Evolutionary conservation across 1,140 invertebrate genomes (phyloP), one percentile per base, ranked within the genome.

Genomic region (Drosophila pandora): DNA sequence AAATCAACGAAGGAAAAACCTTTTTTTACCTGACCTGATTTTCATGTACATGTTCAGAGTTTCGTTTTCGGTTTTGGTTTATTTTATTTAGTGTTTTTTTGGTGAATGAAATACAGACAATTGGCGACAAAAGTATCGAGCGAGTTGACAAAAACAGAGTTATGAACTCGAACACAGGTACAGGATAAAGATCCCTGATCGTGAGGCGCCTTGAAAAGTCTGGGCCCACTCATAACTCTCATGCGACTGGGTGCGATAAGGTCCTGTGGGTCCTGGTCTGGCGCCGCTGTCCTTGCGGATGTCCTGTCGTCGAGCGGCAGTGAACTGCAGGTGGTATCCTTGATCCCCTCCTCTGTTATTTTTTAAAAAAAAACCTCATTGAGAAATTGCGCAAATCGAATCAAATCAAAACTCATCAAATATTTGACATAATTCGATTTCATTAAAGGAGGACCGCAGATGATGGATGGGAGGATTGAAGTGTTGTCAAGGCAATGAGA

Each of bases 1-100:
- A 69, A 85, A 84, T 80, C 79, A 60, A 21, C 64, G 37, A 70
- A 67, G 39, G 28, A 43, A 47, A 58, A 54, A 34, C 28, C 55
- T 59, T 57, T 63, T 72, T 80, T 64, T 85, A 87, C 82, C 82
- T 85, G 82, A 55, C 48, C 74, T 61, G 61, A 69, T 76, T 70
- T 65, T 43, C 5, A n/a, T 62, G 39, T 47, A 50, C 71, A 34
- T 41, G 9, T 28, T 54, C 13, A 3, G 41, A 13, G 25, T 22
- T 9, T 59, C 6, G 21, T 22, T 21, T 64, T 56, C 12, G 10
- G 10, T 37, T 12, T 37, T 10, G 10, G 12, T 37, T 37, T 37
- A 37, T 37, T 37, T 37, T 37, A 43, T 43, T 43, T 43, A 17
- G 6, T 49, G 28, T 30, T 34, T 43, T 41, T 32, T 30, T 67